A percentile compares a stretch with the other conserved stretches of the same genome.
phyloP scores from a whole-genome alignment of 2,888 invertebrate genomes.

The Podotricha telesiphe region DNA sequence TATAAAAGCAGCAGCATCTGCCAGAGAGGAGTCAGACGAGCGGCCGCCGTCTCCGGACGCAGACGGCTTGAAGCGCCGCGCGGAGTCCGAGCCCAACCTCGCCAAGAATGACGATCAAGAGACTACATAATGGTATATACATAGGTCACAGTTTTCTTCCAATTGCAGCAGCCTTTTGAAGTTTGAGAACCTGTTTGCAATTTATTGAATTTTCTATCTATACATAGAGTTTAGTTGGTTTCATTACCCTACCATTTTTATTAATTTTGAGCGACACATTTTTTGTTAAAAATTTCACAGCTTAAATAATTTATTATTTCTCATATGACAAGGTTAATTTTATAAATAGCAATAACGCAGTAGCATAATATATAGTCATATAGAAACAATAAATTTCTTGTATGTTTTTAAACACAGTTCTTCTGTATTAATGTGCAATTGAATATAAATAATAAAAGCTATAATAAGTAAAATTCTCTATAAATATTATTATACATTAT shows the following conservation, averaged over 20 bases:
- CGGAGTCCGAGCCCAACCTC: constrained; percentile 86
- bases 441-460: too few relatives aligned
- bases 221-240: background rate
- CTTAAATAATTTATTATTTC: background rate
- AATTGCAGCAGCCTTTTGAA: background rate
- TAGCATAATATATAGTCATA: too few relatives aligned
- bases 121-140: constrained; percentile 53
- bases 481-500: background rate
- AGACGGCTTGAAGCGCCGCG: constrained; percentile 81
- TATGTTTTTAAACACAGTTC: background rate
- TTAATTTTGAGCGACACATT: background rate
- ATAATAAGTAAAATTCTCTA: background rate
- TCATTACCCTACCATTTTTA: background rate
- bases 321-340: background rate
- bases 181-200: background rate
- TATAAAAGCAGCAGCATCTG: constrained; percentile 67
- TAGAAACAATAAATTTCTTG: background rate
- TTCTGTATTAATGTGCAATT: background rate
- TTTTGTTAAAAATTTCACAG: background rate
- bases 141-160: background rate
- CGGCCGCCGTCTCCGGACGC: constrained; percentile 62
- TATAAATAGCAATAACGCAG: background rate
- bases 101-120: constrained; percentile 78
- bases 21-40: constrained; percentile 54
- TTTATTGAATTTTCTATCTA: background rate